These are phyloP conservation scores for Molothrus aeneus DNA, from an alignment of 2,797 vertebrate genomes.

Conservation along the genomic window DNA sequence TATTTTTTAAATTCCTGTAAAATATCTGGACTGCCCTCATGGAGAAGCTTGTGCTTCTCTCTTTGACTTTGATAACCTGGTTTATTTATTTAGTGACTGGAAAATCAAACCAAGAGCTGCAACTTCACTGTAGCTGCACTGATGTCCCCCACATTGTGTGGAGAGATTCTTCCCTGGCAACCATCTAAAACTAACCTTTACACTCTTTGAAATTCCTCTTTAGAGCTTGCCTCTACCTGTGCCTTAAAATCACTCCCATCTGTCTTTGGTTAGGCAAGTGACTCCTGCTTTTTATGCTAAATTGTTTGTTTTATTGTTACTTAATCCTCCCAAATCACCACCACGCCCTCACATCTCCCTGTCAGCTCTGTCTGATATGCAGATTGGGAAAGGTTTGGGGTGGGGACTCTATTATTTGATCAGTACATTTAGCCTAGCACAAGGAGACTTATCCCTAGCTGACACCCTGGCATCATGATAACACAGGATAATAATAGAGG, in stretches of 20 bases:
- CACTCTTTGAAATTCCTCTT: slow-evolving; percentile 6
- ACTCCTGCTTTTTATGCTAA: slow-evolving; percentile 42
- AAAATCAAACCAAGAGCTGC: not conserved
- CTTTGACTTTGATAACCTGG: not conserved
- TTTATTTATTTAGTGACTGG: not conserved
- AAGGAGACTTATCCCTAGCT: not conserved
- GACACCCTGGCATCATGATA: not conserved
- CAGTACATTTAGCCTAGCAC: not conserved
- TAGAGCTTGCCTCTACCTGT: slow-evolving; percentile 25
- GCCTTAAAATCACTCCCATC: slow-evolving; percentile 34
- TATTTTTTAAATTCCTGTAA: not conserved
- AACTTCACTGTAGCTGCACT: not conserved
- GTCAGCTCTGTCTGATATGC: not conserved
- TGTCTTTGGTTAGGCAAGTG: slow-evolving; percentile 38
- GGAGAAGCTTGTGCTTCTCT: not conserved
- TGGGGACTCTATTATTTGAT: not conserved
- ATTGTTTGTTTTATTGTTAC: slow-evolving; percentile 42
- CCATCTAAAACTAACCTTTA: slow-evolving; percentile 5
- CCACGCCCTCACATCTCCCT: not conserved
- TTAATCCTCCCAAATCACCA: slow-evolving; percentile 16
- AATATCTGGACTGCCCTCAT: not conserved
- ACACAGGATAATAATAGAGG: not conserved
- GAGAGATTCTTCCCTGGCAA: not conserved
- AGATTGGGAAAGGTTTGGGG: slow-evolving; percentile 1
- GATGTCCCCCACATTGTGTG: not conserved